Base-by-base conservation (phyloP, 2,888 invertebrate species). In the Boloria euphrosyne region DNA sequence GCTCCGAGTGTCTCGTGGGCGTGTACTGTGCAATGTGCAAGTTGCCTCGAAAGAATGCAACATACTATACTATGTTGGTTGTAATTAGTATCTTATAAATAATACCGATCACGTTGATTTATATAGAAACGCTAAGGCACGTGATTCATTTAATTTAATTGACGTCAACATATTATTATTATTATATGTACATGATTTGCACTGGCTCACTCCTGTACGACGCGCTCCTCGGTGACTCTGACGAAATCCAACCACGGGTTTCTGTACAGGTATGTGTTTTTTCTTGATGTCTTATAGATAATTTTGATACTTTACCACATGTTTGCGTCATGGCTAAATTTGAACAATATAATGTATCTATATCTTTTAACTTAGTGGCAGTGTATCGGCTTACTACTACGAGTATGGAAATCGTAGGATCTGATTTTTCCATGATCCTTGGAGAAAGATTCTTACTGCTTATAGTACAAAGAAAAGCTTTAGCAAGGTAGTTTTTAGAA, bases 251-350 rank as follows among this genome's bases (percentile, higher is more conserved):
- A 71, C 71, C 74, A 67, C 74, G 66, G 69, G 72, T 70, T 69
- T 51, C 71, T 66, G 76, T 80, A 81, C 83, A 79, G 80, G 81
- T 82, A 81, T 80, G 70, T 74, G 74, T 71, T 75, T 75, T 80
- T 75, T 77, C 72, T 75, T 68, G 67, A 71, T 68, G 63, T 57
- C 47, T 62, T 17, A 52, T 58, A 66, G 62, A 66, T 66, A 62
- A 73, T 70, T 74, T 76, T 74, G 76, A 74, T 76, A 70, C 74
- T 76, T 76, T 73, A 74, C 68, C 62, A 49, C 53, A 61, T 71
- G 77, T 78, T 80, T 78, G 80, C 78, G 79, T 80, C 84, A 80
- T 75, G 71, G 74, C 78, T 80, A 81, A 76, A 79, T 76, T 75
- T 46, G 57, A 57, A 66, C 13, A 38, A 38, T 38, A 38, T 38